Conservation (phyloP, 2,113 vertebrate species). For the Macrotus californicus region DNA sequence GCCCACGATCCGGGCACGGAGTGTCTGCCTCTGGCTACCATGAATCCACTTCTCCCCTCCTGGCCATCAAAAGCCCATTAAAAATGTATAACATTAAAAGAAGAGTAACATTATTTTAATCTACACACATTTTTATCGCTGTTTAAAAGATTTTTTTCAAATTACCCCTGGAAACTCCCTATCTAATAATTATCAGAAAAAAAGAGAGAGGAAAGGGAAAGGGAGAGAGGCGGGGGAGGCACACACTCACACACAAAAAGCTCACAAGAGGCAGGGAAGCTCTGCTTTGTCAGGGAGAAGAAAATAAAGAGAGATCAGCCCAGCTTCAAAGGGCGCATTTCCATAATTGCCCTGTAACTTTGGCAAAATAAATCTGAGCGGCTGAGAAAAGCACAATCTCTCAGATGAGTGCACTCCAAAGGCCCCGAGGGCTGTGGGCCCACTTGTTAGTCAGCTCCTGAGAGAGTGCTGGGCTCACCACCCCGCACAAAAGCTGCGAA, state of each 20-base stretch:
- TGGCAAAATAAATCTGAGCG: conserved; percentile 91
- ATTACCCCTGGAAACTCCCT: conserved; percentile 60
- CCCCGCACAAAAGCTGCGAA: conserved; percentile 90
- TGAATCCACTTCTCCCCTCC: conserved; percentile 40
- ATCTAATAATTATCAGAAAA: conserved; percentile 34
- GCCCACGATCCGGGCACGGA: rapidly evolving
- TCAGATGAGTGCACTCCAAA: conserved; percentile 94
- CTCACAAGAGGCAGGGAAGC: conserved; percentile 62
- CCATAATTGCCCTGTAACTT: conserved; percentile 99
- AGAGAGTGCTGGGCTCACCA: conserved; percentile 88
- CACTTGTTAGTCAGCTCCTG: conserved; percentile 93
- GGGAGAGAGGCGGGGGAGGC: background rate
- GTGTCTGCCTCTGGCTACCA: background rate
- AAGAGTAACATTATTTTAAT: conserved; percentile 44
- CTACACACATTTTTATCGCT: conserved; percentile 31
- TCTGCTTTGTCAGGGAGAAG: conserved; percentile 83
- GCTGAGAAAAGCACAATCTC: conserved; percentile 92
- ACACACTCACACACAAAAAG: background rate
- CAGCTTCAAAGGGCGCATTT: conserved; percentile 95
- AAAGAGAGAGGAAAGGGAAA: background rate
- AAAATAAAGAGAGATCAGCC: conserved; percentile 86
- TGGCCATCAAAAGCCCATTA: conserved; percentile 47
- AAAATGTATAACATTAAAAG: background rate
- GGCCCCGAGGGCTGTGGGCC: conserved; percentile 84
- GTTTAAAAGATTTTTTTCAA: conserved; percentile 63